Conservation (phyloP, 2,888 invertebrate genomes). For the Watsonalla binaria region DNA sequence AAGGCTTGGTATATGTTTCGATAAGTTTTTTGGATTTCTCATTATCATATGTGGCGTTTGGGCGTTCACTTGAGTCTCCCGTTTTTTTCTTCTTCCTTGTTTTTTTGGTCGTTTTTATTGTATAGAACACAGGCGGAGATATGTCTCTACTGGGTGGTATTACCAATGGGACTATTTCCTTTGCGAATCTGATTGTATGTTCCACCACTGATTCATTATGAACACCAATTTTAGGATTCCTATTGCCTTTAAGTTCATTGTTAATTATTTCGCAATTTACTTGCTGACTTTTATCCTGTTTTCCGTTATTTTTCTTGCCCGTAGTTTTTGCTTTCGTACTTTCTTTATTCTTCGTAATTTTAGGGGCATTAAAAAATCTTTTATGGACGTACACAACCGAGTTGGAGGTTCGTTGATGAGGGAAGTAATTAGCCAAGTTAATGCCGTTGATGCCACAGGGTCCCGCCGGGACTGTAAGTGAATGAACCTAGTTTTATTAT, state of each 20-base stretch:
- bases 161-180: slow-evolving; percentile 51
- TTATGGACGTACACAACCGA: slow-evolving; percentile 60
- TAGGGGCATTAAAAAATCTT: slow-evolving; percentile 31
- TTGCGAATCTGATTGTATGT: slow-evolving; percentile 58
- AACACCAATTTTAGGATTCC: slow-evolving; percentile 16
- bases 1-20: slow-evolving; percentile 36
- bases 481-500: slow-evolving; percentile 14
- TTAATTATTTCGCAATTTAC: slow-evolving; percentile 24
- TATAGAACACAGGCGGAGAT: slow-evolving; percentile 45
- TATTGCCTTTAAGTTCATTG: slow-evolving; percentile 18
- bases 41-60: slow-evolving; percentile 25
- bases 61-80: slow-evolving; percentile 13
- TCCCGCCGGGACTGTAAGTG: slow-evolving; percentile 21
- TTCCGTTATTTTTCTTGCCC: slow-evolving; percentile 19
- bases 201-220: slow-evolving; percentile 44
- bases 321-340: slow-evolving; percentile 16
- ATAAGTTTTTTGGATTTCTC: slow-evolving; percentile 33
- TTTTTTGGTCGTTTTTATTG: slow-evolving; percentile 48
- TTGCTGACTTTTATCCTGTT: slow-evolving; percentile 41
- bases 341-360: slow-evolving; percentile 14
- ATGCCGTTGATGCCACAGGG: slow-evolving; percentile 40
- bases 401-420: slow-evolving; percentile 45
- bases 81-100: slow-evolving; percentile 31
- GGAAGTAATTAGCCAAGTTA: slow-evolving; percentile 52
- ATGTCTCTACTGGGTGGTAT: slow-evolving; percentile 47